A percentile compares a stretch with the other conserved stretches of the same genome.
phyloP scores from a whole-genome alignment of 2,113 vertebrate species.

The Tupaia chinensis region DNA sequence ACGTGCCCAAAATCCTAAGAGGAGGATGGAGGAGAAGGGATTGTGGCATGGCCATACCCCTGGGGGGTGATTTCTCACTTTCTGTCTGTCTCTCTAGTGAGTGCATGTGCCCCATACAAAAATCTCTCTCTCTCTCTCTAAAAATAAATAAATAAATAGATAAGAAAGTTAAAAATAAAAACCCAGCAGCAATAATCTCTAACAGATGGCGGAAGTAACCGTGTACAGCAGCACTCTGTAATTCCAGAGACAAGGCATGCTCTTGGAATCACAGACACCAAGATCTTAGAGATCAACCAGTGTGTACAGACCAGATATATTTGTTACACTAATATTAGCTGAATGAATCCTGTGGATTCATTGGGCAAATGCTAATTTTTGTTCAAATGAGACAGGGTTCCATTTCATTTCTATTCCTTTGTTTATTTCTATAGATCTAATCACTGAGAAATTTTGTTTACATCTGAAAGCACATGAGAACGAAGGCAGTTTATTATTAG shows the following conservation, averaged over 20 bases:
- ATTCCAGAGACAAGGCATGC: background rate
- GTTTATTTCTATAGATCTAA: constrained; percentile 34
- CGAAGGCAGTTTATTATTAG: constrained; percentile 19
- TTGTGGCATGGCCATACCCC: too few relatives aligned
- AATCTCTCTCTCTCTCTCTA: too few relatives aligned
- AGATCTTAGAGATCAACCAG: background rate
- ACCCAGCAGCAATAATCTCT: background rate
- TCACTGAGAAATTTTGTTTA: constrained; percentile 37
- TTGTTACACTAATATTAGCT: background rate
- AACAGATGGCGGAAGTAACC: background rate
- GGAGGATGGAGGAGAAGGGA: too few relatives aligned
- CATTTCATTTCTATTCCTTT: background rate
- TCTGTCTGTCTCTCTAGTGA: too few relatives aligned
- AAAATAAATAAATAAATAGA: too few relatives aligned
- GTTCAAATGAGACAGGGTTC: background rate
- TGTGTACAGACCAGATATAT: background rate
- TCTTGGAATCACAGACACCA: background rate
- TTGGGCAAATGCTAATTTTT: background rate
- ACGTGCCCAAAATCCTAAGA: too few relatives aligned
- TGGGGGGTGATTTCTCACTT: too few relatives aligned
- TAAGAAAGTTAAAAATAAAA: constrained; percentile 11
- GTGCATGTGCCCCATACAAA: too few relatives aligned
- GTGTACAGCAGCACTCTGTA: too few relatives aligned
- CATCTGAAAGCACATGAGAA: background rate
- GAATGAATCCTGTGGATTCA: background rate